Base-by-base conservation (phyloP, 2,797 vertebrate species). In the Garrulus glandarius region DNA sequence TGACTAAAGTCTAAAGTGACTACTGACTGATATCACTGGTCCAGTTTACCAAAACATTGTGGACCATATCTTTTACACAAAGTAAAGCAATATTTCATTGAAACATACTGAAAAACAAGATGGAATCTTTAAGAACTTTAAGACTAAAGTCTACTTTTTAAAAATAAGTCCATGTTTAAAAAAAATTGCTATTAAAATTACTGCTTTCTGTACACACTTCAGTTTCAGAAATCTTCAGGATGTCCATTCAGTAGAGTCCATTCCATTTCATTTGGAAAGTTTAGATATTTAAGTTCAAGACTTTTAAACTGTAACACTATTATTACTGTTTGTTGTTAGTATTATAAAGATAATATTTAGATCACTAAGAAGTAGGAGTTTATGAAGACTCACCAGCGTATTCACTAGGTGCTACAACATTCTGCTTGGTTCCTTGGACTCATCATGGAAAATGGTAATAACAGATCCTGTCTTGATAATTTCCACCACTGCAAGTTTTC, bases 361-460 rank as follows among this genome's bases (percentile, higher is more conserved):
- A 75, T 94, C 77, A 56, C 96, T 97, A 99, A 85, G 98, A 99
- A 32, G 97, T 98, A 94, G 99, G 95, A 72, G 98, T 99, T 29
- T 98, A 98, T 95, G 99, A 98, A 98, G 99, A 99, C 39, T 98
- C 98, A 96, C 98, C 98, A 15, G 98, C 95, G 96, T 99, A 99
- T 81, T 98, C 98, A 75, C 97, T 97, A 22, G 98, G 98, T 78
- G 98, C 93, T 8, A 98, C 98, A 43, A 98, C 98, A 97, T 99
- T 99, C 89, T 99, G 98, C 97, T 99, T 98, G 94, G 98, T 96
- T 98, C 98, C 97, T 98, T 98, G 74, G 98, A 98, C 98, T 98
- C 98, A 85, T 99, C 98, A 37, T 98, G 97, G 87, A 98, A 96
- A 22, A 98, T 97, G 95, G 98, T 98, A 10, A 99, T 96, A 97